Conservation (phyloP, 2,888 invertebrate species). For the Parnassius apollo region DNA sequence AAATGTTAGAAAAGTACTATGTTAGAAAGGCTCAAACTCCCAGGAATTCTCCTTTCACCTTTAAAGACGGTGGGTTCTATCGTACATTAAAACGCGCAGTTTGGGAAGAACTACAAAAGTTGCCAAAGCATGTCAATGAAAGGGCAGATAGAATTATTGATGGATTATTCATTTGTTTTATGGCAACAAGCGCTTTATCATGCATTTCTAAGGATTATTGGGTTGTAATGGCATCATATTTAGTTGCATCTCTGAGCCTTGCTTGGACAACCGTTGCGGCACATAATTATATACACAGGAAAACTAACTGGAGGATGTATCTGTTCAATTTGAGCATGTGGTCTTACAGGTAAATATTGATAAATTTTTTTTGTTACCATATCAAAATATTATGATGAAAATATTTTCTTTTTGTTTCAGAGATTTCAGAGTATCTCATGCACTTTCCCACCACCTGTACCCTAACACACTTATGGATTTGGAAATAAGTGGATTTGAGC, state of each 20-base stretch:
- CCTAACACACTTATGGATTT: conserved; percentile 89
- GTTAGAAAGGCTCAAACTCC: conserved; percentile 82
- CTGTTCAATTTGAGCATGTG: conserved; percentile 86
- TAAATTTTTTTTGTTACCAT: not conserved
- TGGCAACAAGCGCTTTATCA: conserved; percentile 52
- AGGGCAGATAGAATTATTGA: conserved; percentile 57
- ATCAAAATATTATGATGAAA: not conserved
- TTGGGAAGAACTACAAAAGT: conserved; percentile 76
- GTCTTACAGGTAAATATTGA: conserved; percentile 78
- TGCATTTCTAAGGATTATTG: conserved; percentile 52
- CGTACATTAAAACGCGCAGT: conserved; percentile 83
- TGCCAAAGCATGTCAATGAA: conserved; percentile 52
- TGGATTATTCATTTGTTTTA: conserved; percentile 54
- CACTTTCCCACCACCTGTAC: conserved; percentile 89
- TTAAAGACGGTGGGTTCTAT: conserved; percentile 88
- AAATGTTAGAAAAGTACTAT: conserved; percentile 83
- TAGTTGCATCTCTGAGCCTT: conserved; percentile 72
- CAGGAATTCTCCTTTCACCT: conserved; percentile 87
- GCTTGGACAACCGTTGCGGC: conserved; percentile 82
- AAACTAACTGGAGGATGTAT: conserved; percentile 89
- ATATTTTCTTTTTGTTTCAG: conserved; percentile 43
- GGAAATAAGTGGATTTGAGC: conserved; percentile 86
- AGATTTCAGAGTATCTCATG: conserved; percentile 89
- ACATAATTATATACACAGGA: conserved; percentile 90
- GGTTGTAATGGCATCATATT: conserved; percentile 45